These are phyloP conservation scores for Propsilocerus akamusi DNA, from an alignment of 1,140 invertebrate species.

Conservation along the genomic window DNA sequence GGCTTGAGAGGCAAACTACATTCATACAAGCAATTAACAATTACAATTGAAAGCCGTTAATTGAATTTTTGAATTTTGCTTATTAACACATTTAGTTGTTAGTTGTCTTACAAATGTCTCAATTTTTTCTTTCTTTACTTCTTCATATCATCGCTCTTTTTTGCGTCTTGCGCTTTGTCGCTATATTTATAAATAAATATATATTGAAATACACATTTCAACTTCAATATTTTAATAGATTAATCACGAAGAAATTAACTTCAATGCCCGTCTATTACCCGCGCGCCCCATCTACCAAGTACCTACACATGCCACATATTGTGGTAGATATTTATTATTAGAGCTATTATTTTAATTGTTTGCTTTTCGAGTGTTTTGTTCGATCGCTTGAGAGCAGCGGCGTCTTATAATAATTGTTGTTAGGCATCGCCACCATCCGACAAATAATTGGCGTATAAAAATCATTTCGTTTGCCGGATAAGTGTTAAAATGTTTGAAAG, in stretches of 20 bases:
- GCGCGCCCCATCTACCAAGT: not conserved
- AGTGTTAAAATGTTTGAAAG: conserved; percentile 3
- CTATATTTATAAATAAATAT: too few species aligned
- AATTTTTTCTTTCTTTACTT: not conserved
- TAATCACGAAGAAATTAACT: conserved; percentile 3
- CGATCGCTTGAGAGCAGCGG: too few species aligned
- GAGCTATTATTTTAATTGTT: conserved; percentile 3
- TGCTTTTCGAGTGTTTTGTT: too few species aligned
- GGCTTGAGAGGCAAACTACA: not conserved
- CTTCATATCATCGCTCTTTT: not conserved
- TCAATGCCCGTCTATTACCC: not conserved
- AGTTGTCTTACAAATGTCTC: too few species aligned
- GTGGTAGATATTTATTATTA: too few species aligned
- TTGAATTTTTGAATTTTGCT: conserved; percentile 3
- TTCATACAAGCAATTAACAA: conserved; percentile 4
- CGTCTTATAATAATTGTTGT: too few species aligned
- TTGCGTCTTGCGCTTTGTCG: not conserved
- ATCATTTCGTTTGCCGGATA: conserved; percentile 1
- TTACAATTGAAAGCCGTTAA: conserved; percentile 3
- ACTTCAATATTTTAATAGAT: conserved; percentile 3
- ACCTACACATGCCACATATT: not conserved
- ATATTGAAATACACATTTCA: too few species aligned
- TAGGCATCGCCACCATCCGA: too few species aligned
- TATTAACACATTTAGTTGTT: conserved; percentile 3
- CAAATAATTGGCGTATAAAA: too few species aligned